A percentile compares a stretch with the other conserved stretches of the same genome.
These are phyloP conservation scores for Altica lythri DNA, from an alignment of 2,888 invertebrate species.

Conservation along the genomic window DNA sequence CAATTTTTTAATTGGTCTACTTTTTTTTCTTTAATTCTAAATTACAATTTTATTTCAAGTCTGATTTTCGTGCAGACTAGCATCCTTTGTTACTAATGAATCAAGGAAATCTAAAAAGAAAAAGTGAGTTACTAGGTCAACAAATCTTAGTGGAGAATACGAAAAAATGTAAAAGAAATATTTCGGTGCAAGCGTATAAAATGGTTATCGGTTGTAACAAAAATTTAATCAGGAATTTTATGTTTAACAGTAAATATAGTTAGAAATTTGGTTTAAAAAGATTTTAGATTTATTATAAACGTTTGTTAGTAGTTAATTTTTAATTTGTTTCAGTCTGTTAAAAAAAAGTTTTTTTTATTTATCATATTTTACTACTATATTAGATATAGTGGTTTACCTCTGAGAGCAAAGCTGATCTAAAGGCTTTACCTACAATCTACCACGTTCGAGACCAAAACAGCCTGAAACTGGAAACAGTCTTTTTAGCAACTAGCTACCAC, in stretches of 20 bases:
- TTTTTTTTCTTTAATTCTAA: neutral
- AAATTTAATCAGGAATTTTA: neutral
- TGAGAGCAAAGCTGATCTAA: too few relatives aligned
- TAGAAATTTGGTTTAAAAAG: neutral
- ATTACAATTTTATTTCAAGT: slow-evolving; percentile 2
- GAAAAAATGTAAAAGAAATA: neutral
- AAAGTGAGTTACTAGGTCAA: slow-evolving; percentile 5
- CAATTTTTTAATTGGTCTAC: neutral
- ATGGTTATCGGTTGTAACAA: neutral
- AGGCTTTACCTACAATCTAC: too few relatives aligned
- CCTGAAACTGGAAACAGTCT: too few relatives aligned
- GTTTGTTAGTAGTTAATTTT: neutral
- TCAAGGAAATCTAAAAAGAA: slow-evolving; percentile 1
- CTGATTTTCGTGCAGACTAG: slow-evolving; percentile 4
- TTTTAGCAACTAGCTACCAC: too few relatives aligned
- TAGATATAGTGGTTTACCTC: too few relatives aligned
- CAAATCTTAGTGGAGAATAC: neutral
- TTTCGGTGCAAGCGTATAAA: neutral
- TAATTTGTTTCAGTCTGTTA: too few relatives aligned
- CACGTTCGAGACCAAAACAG: too few relatives aligned
- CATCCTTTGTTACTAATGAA: slow-evolving; percentile 13
- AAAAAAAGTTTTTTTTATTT: too few relatives aligned
- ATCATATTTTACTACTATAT: too few relatives aligned
- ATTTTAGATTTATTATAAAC: neutral
- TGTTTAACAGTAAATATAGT: neutral